These are phyloP conservation scores for Cynaeus angustus DNA, from an alignment of 2,888 invertebrate genomes.

Conservation along the genomic window DNA sequence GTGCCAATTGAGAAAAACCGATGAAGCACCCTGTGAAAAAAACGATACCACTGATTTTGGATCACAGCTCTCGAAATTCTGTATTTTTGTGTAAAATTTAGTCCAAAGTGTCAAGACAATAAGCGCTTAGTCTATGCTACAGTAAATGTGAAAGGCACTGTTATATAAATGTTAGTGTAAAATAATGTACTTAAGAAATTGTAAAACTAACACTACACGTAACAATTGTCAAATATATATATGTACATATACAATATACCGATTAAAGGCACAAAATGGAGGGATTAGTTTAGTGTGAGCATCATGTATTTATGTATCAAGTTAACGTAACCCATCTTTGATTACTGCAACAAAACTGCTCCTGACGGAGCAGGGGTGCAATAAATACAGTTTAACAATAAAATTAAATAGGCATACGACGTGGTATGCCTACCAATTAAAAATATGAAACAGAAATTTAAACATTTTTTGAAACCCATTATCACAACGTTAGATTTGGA, in stretches of 20 bases:
- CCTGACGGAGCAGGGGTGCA: slow-evolving; percentile 60
- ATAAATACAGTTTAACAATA: slow-evolving; percentile 53
- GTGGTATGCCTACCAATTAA: slow-evolving; percentile 50
- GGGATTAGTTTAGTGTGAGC: slow-evolving; percentile 70
- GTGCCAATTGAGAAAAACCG: slow-evolving; percentile 21
- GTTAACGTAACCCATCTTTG: slow-evolving; percentile 61
- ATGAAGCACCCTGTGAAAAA: slow-evolving; percentile 44
- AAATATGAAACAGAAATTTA: slow-evolving; percentile 44
- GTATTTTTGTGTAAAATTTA: slow-evolving; percentile 15
- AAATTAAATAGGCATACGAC: slow-evolving; percentile 52
- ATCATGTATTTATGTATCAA: slow-evolving; percentile 62
- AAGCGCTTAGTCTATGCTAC: slow-evolving; percentile 44
- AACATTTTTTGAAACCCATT: slow-evolving; percentile 37
- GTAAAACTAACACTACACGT: slow-evolving; percentile 51
- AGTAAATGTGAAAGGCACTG: slow-evolving; percentile 61
- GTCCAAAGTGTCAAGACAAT: slow-evolving; percentile 17
- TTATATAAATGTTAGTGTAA: slow-evolving; percentile 62
- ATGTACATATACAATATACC: slow-evolving; percentile 56
- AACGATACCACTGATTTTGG: slow-evolving; percentile 7
- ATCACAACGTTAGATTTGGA: slow-evolving; percentile 50
- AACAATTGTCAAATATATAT: slow-evolving; percentile 65
- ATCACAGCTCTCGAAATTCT: slow-evolving; percentile 35
- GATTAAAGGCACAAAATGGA: slow-evolving; percentile 71
- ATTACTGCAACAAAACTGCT: slow-evolving; percentile 50
- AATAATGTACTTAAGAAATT: slow-evolving; percentile 56